Evolutionary conservation across 2,888 invertebrate genomes (phyloP).

Genomic region (Dilophus febrilis): DNA sequence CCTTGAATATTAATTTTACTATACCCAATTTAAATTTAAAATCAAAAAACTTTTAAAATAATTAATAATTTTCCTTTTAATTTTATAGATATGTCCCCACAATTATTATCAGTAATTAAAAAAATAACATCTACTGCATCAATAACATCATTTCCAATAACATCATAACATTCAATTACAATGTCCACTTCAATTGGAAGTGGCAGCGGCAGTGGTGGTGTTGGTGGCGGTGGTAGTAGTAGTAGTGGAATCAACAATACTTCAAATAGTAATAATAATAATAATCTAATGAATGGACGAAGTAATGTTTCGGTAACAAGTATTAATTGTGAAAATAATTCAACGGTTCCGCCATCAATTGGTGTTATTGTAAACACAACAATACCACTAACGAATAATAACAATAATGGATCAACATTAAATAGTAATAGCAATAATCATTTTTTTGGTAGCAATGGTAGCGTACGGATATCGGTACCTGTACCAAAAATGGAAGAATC

Average conservation of each 20-base stretch:
- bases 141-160: background rate
- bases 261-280: background rate
- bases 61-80: no score
- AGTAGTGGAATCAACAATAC: no score
- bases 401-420: background rate
- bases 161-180: background rate
- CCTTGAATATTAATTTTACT: no score
- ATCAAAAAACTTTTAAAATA: no score
- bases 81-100: no score
- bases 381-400: background rate
- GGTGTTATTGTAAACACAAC: no score
- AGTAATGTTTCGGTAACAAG: constrained; percentile 61
- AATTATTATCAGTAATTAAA: background rate
- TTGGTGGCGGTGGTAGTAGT: background rate
- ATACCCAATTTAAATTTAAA: no score
- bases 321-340: constrained; percentile 37
- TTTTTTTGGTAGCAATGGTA: constrained; percentile 9
- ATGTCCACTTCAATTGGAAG: background rate
- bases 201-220: background rate
- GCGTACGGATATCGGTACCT: constrained; percentile 19
- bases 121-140: background rate
- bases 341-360: background rate
- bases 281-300: no score
- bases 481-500: constrained; percentile 22
- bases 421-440: constrained; percentile 7